Evolutionary conservation across 2,113 vertebrate species (phyloP).

Genomic region (Nycticebus coucang): DNA sequence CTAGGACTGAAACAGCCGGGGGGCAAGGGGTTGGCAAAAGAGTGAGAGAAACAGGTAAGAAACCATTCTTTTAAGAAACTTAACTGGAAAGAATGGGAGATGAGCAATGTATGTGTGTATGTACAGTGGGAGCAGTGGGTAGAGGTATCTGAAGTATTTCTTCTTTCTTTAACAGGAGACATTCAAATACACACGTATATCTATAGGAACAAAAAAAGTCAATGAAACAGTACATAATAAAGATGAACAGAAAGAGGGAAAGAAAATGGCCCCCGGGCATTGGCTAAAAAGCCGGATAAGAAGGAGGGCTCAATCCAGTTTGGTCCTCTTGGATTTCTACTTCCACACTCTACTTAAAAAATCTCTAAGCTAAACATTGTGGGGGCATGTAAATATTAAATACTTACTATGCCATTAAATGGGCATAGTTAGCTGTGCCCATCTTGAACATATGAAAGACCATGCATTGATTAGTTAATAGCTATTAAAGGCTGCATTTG

Average conservation of each 20-base stretch:
- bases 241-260: neutral
- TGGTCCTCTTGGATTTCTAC: neutral
- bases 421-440: neutral
- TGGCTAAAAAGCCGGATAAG: neutral
- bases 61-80: constrained; percentile 8
- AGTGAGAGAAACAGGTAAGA: neutral
- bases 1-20: neutral
- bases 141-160: neutral
- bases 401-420: neutral
- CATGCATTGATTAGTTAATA: neutral
- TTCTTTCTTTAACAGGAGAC: neutral
- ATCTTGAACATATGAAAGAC: too few relatives aligned
- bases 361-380: neutral
- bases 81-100: neutral
- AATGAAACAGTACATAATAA: neutral
- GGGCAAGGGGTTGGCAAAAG: neutral
- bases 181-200: neutral
- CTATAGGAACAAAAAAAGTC: neutral
- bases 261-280: neutral
- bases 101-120: neutral
- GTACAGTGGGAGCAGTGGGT: too few relatives aligned
- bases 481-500: neutral
- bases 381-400: neutral
- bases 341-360: neutral
- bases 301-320: neutral